Evolutionary conservation across 2,113 vertebrate species (phyloP).

Genomic region (Bagarius yarrelli): DNA sequence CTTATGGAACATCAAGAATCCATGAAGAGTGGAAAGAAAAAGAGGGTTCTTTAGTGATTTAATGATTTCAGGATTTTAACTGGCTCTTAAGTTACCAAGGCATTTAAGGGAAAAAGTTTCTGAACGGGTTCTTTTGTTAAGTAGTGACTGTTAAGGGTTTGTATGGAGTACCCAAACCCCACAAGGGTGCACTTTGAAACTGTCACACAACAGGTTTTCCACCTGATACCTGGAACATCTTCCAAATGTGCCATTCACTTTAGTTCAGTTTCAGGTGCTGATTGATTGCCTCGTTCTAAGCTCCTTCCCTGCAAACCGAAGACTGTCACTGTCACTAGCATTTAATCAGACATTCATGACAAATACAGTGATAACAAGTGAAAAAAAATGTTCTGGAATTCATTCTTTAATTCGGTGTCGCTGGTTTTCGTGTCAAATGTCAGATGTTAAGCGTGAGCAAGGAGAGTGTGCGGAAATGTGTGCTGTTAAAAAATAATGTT

Average conservation of each 20-base stretch:
- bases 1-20: background rate
- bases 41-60: background rate
- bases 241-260: conserved; percentile 27
- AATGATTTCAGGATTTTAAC: background rate
- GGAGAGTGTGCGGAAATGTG: background rate
- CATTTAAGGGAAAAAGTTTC: background rate
- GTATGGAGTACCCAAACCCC: background rate
- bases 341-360: conserved; percentile 50
- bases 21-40: background rate
- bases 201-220: background rate
- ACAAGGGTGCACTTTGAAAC: background rate
- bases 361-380: conserved; percentile 46
- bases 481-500: background rate
- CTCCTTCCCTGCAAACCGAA: conserved; percentile 6
- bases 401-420: conserved; percentile 45
- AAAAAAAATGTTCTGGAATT: conserved; percentile 42
- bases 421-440: conserved; percentile 21
- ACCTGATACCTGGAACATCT: background rate
- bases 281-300: conserved; percentile 38
- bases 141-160: no score
- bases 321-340: conserved; percentile 4
- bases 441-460: background rate
- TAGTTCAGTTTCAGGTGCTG: conserved; percentile 19
- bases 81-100: background rate
- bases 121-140: no score